Evolutionary conservation across 1,140 invertebrate genomes (phyloP).

Genomic region (Leptinotarsa lineolata): DNA sequence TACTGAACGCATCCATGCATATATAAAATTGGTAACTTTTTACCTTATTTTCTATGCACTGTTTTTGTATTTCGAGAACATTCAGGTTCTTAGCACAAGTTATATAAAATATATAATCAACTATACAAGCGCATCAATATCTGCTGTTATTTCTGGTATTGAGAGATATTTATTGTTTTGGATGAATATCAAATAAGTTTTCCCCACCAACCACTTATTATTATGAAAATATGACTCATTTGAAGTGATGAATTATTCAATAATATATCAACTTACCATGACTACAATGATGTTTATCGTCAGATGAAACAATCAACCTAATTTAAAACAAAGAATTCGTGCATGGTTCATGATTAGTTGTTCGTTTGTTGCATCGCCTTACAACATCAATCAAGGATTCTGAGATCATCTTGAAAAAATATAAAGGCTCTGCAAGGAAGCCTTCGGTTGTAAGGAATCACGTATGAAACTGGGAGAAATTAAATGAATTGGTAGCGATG

Average conservation of each 20-base stretch:
- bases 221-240: neutral
- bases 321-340: slow-evolving; percentile 9
- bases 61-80: too few relatives aligned
- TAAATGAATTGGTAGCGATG: neutral
- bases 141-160: too few relatives aligned
- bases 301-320: neutral
- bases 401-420: slow-evolving; percentile 10
- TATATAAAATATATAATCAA: too few relatives aligned
- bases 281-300: neutral
- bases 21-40: too few relatives aligned
- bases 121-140: too few relatives aligned
- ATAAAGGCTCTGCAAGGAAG: neutral
- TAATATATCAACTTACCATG: slow-evolving; percentile 2
- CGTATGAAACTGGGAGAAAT: neutral
- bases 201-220: neutral
- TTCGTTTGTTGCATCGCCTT: neutral
- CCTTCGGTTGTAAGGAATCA: neutral
- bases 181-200: neutral
- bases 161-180: too few relatives aligned
- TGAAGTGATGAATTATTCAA: neutral
- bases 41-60: too few relatives aligned
- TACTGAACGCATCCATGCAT: too few relatives aligned
- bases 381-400: neutral
- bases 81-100: too few relatives aligned
- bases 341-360: neutral